Conservation (phyloP, 2,797 vertebrate genomes). For the Stomatorhinus walkeri region DNA sequence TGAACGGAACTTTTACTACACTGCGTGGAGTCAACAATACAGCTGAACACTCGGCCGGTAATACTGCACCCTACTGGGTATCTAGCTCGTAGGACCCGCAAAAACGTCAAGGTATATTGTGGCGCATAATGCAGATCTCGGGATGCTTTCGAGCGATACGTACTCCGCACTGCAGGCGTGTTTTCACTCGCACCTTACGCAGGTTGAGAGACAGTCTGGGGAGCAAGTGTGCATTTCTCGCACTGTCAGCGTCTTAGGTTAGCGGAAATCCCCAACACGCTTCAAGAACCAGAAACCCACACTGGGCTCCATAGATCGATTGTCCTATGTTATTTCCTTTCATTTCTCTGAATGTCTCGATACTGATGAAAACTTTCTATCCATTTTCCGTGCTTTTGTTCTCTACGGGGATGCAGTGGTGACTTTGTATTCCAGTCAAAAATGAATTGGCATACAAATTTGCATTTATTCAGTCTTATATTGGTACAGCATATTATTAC, state of each 20-base stretch:
- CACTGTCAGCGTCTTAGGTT: background rate
- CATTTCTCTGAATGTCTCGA: background rate
- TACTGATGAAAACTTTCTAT: background rate
- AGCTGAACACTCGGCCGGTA: background rate
- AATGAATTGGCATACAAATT: background rate
- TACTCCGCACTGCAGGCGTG: background rate
- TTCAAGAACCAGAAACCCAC: background rate
- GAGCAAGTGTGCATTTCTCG: background rate
- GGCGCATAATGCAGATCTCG: background rate
- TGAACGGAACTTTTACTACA: background rate
- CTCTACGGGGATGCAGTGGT: background rate
- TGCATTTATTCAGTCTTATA: background rate
- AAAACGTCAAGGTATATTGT: background rate
- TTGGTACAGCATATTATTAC: background rate
- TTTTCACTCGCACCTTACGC: background rate
- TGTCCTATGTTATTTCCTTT: background rate
- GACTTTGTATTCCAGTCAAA: background rate
- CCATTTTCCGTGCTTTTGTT: background rate
- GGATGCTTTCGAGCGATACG: background rate
- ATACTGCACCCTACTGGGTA: background rate
- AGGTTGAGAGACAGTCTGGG: background rate
- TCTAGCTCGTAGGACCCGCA: background rate
- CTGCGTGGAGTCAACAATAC: background rate
- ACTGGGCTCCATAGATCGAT: background rate
- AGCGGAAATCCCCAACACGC: constrained; percentile 2